Evolutionary conservation across 2,797 vertebrate genomes (phyloP).

Genomic region (Borostomias antarcticus): DNA sequence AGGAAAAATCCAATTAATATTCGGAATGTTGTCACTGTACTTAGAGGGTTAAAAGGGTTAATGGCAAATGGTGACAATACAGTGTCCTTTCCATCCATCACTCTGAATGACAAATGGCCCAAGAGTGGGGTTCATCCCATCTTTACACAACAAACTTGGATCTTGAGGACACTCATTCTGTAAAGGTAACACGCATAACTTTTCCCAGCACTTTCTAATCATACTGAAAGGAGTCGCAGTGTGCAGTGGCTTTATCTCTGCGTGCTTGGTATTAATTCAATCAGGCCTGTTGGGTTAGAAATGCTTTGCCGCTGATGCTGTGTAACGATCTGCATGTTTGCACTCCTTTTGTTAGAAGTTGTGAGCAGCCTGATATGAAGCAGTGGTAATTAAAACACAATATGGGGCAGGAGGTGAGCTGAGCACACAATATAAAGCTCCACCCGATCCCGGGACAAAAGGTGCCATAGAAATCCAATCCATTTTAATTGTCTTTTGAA

Average conservation of each 20-base stretch:
- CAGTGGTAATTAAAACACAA: constrained; percentile 61
- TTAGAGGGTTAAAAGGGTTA: too few species aligned
- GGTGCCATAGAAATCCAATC: constrained; percentile 57
- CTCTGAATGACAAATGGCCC: background rate
- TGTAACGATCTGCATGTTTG: constrained; percentile 45
- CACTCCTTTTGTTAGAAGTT: constrained; percentile 31
- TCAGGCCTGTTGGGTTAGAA: constrained; percentile 29
- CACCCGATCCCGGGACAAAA: constrained; percentile 34
- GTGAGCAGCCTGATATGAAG: constrained; percentile 47
- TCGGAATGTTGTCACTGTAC: too few species aligned
- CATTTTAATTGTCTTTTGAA: constrained; percentile 70
- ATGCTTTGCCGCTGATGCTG: constrained; percentile 30
- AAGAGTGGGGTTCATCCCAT: background rate
- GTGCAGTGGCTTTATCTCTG: constrained; percentile 27
- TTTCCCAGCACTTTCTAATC: background rate
- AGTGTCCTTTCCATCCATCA: background rate
- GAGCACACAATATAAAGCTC: constrained; percentile 44
- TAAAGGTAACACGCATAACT: background rate
- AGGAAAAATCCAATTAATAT: too few species aligned
- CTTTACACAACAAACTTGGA: background rate
- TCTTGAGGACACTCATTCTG: background rate
- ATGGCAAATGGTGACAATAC: background rate
- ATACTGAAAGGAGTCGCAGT: too few species aligned
- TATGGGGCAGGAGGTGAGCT: constrained; percentile 47
- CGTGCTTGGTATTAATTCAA: constrained; percentile 21